Evolutionary conservation across 2,888 invertebrate genomes (phyloP), one percentile per base, ranked within the genome.

Genomic region (Drosophila differens): DNA sequence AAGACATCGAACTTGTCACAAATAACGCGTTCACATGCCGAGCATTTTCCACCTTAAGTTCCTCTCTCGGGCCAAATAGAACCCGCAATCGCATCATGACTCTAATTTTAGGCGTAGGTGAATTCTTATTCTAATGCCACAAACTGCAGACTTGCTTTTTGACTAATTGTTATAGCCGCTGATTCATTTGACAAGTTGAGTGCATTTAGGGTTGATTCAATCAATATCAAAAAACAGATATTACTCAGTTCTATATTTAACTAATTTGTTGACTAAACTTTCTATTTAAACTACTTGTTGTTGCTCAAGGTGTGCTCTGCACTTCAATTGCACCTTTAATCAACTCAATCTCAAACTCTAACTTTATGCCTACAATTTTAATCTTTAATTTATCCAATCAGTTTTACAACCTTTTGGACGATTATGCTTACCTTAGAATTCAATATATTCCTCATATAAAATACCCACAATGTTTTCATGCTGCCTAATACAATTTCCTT

Each of bases 1-100:
- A 87, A 86, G 86, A 90, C 90, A 90, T 83, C 91, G 89, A 91
- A 91, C 91, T 91, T 91, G 91, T 90, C 89, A 91, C 90, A 91
- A 91, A 91, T 91, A 90, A 74, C 78, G 64, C 61, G 65, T 64
- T 75, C 63, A 72, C 75, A 85, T 88, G 82, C 83, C 83, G 74
- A 79, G 65, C 76, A 84, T 87, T 78, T 76, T 84, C 69, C 68
- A 73, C 64, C 70, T 72, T 68, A 47, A 63, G 66, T 60, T 35
- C 47, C 63, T 30, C 51, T 1, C 30, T 16, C 37, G 7, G 37
- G 16, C 35, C 35, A 35, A 14, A 35, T n/a, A 28, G 28, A 35
- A 35, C 9, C 16, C 35, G 14, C 81, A 60, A 65, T 81, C 90
- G 88, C 90, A 90, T 91, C 89, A 91, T 80, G 79, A 71, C 58